Conservation (phyloP, 2,888 invertebrate genomes). For the Xiphydria camelus region DNA sequence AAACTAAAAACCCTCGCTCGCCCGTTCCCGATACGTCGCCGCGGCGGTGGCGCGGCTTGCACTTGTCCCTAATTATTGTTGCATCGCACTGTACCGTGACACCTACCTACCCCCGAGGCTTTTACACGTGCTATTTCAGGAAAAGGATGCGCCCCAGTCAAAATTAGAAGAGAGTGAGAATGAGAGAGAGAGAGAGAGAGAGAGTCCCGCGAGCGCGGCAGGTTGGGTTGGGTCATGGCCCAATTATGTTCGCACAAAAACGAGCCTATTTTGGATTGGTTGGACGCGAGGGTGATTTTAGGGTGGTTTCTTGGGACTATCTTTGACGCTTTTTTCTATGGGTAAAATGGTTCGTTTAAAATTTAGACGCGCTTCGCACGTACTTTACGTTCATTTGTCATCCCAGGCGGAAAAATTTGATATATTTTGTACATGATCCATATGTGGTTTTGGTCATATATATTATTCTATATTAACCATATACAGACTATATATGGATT, state of each 20-base stretch:
- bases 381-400: too few species aligned
- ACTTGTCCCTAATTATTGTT: slow-evolving; percentile 29
- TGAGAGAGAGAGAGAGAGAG: slow-evolving; percentile 17
- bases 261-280: too few species aligned
- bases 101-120: slow-evolving; percentile 10
- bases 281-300: too few species aligned
- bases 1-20: slow-evolving; percentile 18
- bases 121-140: slow-evolving; percentile 10
- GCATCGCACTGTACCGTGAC: slow-evolving; percentile 13
- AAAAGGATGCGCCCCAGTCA: slow-evolving; percentile 26
- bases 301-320: too few species aligned
- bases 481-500: too few species aligned
- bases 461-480: too few species aligned
- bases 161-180: slow-evolving; percentile 35
- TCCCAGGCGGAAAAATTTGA: too few species aligned
- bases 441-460: too few species aligned
- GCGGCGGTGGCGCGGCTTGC: neutral
- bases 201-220: slow-evolving; percentile 11
- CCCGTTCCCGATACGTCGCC: neutral
- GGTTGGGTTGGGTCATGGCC: slow-evolving; percentile 28
- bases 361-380: too few species aligned
- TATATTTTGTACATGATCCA: too few species aligned
- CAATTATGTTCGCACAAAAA: neutral
- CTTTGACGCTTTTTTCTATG: too few species aligned
- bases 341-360: too few species aligned